Evolutionary conservation across 2,797 vertebrate genomes (phyloP).

Genomic region (Trachops cirrhosus): DNA sequence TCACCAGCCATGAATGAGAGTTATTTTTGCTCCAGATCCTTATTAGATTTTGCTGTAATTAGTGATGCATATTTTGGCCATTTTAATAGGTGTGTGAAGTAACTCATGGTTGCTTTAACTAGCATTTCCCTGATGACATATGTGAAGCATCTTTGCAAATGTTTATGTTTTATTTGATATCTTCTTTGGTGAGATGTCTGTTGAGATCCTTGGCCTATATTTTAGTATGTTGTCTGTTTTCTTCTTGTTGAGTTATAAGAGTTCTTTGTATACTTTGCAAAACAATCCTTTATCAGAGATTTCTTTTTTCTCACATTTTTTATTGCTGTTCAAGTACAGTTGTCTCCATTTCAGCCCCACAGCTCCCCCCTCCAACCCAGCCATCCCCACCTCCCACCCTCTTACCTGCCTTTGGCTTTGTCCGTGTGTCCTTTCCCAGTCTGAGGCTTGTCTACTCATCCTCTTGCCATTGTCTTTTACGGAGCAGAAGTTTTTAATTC

Average conservation of each 20-base stretch:
- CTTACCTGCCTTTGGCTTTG: too few relatives aligned
- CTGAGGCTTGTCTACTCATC: not conserved
- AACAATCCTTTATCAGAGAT: not conserved
- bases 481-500: not conserved
- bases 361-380: too few relatives aligned
- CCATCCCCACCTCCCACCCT: too few relatives aligned
- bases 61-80: not conserved
- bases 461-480: not conserved
- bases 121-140: not conserved
- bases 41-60: not conserved
- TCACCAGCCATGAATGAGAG: not conserved
- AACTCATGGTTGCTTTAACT: not conserved
- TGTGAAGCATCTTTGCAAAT: not conserved
- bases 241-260: not conserved
- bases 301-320: too few relatives aligned
- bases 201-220: not conserved
- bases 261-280: not conserved
- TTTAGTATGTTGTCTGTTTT: not conserved
- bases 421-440: too few relatives aligned
- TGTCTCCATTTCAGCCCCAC: too few relatives aligned
- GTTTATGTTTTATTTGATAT: not conserved
- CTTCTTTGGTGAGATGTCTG: not conserved
- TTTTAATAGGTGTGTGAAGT: not conserved
- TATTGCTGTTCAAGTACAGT: too few relatives aligned
- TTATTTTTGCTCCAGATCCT: not conserved